Conservation (phyloP, 2,888 invertebrate genomes). For the Cataglyphis albicans region DNA sequence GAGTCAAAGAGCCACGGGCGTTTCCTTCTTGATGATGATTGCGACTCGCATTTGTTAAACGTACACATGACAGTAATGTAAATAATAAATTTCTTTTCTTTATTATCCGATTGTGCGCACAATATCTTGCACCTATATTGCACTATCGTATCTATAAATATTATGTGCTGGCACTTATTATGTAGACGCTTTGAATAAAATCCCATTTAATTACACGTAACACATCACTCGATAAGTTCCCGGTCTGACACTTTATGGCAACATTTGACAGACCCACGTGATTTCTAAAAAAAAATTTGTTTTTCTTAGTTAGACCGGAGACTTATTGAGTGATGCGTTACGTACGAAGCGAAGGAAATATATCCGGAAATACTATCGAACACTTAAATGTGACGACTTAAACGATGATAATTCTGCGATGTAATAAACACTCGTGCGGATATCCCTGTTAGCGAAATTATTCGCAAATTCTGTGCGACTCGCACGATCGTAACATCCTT, state of each 20-base stretch:
- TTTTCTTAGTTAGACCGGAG: too few species aligned
- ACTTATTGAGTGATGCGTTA: too few species aligned
- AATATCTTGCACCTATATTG: not conserved
- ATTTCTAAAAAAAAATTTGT: too few species aligned
- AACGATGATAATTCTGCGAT: slow-evolving; percentile 11
- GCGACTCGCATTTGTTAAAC: not conserved
- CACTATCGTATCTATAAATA: not conserved
- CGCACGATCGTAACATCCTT: slow-evolving; percentile 15
- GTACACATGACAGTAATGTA: not conserved
- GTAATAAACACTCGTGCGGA: slow-evolving; percentile 11
- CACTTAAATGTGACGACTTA: slow-evolving; percentile 2
- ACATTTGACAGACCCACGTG: too few species aligned
- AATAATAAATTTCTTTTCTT: slow-evolving; percentile 4
- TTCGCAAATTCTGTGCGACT: slow-evolving; percentile 24
- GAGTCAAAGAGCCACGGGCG: not conserved
- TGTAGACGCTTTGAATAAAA: not conserved
- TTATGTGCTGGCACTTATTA: not conserved
- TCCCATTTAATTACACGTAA: slow-evolving; percentile 7
- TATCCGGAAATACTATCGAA: slow-evolving; percentile 13
- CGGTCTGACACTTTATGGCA: too few species aligned
- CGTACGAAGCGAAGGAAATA: not conserved
- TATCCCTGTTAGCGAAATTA: slow-evolving; percentile 27
- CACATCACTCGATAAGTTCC: too few species aligned
- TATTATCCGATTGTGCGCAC: slow-evolving; percentile 8
- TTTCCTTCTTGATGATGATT: not conserved